phyloP scores from a whole-genome alignment of 2,888 invertebrate genomes.

The Heteropelma amictum region DNA sequence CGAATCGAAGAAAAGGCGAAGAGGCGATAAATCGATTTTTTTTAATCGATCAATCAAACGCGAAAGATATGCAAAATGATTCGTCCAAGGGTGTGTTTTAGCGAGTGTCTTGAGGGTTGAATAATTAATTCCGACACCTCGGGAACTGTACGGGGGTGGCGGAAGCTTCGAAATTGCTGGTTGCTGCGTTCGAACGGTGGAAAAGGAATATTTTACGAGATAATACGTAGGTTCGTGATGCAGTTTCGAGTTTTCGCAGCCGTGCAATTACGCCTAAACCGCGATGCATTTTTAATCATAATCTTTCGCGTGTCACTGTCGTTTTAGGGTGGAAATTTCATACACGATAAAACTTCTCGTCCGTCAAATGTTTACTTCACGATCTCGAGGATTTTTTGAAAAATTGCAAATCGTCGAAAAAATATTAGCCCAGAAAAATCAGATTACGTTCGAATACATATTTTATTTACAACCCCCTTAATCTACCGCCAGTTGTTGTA shows the following conservation, averaged over 20 bases:
- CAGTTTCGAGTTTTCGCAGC: not conserved
- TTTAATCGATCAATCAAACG: too few relatives aligned
- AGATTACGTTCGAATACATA: slow-evolving; percentile 52
- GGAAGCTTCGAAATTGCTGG: slow-evolving; percentile 56
- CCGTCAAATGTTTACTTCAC: too few relatives aligned
- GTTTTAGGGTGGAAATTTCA: too few relatives aligned
- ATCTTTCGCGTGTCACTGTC: too few relatives aligned
- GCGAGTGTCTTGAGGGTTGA: slow-evolving; percentile 28
- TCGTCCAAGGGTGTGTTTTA: not conserved
- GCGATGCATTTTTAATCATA: too few relatives aligned
- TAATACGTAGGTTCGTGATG: slow-evolving; percentile 31
- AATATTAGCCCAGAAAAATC: too few relatives aligned
- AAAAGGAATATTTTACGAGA: slow-evolving; percentile 36
- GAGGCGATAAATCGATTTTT: slow-evolving; percentile 45
- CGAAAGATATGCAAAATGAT: slow-evolving; percentile 53
- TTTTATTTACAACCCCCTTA: slow-evolving; percentile 65
- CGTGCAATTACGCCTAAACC: not conserved
- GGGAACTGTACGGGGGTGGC: slow-evolving; percentile 30
- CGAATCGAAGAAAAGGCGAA: too few relatives aligned
- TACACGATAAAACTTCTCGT: too few relatives aligned
- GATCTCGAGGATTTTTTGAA: not conserved
- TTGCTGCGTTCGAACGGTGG: slow-evolving; percentile 27
- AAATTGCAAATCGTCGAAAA: too few relatives aligned
- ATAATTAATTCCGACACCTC: slow-evolving; percentile 59
- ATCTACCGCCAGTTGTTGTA: slow-evolving; percentile 59